Evolutionary conservation across 2,113 vertebrate genomes (phyloP), one percentile per base, ranked within the genome.

Genomic region (Eudorcas thomsonii): DNA sequence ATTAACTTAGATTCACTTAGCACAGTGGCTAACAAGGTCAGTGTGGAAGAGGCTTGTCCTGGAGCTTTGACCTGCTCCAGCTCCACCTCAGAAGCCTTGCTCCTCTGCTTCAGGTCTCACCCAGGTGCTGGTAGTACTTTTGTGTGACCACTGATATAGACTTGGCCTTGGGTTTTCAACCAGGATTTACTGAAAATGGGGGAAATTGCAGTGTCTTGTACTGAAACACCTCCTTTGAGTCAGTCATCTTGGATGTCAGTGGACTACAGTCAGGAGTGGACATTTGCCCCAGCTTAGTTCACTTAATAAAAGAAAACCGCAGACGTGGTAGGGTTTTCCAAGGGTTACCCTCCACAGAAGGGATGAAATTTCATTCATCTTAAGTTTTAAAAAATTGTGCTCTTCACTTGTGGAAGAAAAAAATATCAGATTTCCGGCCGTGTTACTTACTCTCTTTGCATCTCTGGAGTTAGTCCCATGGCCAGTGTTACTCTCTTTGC

Each of bases 381-480:
- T 3, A 67, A 48, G 23, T 55, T 55, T 82, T 91, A 7, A 93
- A 92, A 43, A 94, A 78, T 43, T 74, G 9, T 25, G 7, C 80
- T 86, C 55, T 91, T 86, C 19, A 88, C 14, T 67, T 67, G 15
- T 36, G 21, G 28, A 77, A 80, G 48, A 21, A 89, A 83, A 30
- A n/a, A 77, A 57, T 23, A 19, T 30, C 16, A 30, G 64, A 17
- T 17, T 52, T 83, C 33, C 2, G 17, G 33, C 57, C 21, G 1
- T 6, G 28, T 78, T 8, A 2, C 0, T 62, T 11, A 2, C 0
- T 59, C 64, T 25, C 1, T 86, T 10, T 19, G n/a, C 5, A 30
- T 59, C 15, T 33, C 28, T 28, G 9, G 23, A 81, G 57, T 62
- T 26, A 43, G 43, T 43, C 43, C n/a, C n/a, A n/a, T n/a, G n/a